Evolutionary conservation across 2,113 vertebrate genomes (phyloP).

Genomic region (Choloepus hoffmanni): DNA sequence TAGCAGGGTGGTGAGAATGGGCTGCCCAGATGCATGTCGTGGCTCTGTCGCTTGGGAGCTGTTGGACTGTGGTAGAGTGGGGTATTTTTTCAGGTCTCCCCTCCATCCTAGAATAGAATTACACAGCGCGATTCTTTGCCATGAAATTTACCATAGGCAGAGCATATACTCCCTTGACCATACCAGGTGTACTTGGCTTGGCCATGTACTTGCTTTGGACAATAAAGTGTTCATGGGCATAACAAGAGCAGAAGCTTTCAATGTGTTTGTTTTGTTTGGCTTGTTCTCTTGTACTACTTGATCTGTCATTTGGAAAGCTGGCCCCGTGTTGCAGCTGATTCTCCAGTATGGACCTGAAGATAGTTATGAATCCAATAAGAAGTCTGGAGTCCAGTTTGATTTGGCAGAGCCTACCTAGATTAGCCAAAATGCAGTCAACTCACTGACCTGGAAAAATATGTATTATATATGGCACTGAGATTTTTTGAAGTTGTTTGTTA

Average conservation of each 20-base stretch:
- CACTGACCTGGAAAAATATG: background rate
- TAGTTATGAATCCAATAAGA: background rate
- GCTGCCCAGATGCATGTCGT: background rate
- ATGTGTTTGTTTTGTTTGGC: background rate
- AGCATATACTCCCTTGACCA: background rate
- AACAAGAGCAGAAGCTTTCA: background rate
- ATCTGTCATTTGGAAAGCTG: background rate
- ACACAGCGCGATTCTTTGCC: background rate
- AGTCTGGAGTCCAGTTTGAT: too few relatives aligned
- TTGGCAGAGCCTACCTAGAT: background rate
- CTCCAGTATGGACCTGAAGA: rapidly evolving
- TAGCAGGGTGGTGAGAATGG: background rate
- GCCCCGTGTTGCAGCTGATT: background rate
- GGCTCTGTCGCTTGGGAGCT: background rate
- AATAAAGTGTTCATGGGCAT: rapidly evolving
- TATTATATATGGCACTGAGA: background rate
- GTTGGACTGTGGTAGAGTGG: background rate
- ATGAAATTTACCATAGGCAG: background rate
- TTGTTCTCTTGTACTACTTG: background rate
- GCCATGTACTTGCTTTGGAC: background rate
- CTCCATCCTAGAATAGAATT: background rate
- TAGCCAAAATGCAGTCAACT: background rate
- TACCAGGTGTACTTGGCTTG: too few relatives aligned
- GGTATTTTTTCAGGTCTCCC: background rate
- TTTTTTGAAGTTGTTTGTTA: background rate